Evolutionary conservation across 2,113 vertebrate species (phyloP).

Genomic region (Gopherus evgoodei): DNA sequence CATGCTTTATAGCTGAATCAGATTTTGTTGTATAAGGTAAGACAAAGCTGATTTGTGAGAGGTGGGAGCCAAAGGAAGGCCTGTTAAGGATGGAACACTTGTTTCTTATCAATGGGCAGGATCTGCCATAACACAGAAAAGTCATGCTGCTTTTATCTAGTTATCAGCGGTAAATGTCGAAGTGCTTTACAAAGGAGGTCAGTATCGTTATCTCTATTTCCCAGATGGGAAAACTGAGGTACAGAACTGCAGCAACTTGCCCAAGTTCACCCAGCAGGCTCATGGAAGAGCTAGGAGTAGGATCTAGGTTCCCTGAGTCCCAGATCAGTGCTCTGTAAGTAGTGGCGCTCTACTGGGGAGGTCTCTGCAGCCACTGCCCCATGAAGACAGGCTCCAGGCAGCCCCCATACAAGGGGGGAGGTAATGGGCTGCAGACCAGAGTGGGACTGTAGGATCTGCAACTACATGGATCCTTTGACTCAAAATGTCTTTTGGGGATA

Average conservation of each 20-base stretch:
- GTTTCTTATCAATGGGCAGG: not conserved
- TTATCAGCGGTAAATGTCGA: not conserved
- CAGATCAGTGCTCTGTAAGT: not conserved
- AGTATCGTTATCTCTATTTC: not conserved
- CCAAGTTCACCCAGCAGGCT: not conserved
- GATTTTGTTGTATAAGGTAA: not conserved
- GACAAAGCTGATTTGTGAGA: not conserved
- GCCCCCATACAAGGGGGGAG: not conserved
- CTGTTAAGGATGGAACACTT: not conserved
- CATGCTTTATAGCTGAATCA: rapidly evolving
- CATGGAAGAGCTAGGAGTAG: not conserved
- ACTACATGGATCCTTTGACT: not conserved
- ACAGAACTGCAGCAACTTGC: not conserved
- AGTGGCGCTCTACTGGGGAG: not conserved
- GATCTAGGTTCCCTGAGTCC: not conserved
- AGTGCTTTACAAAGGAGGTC: not conserved
- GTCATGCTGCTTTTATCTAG: no score
- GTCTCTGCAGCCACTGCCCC: not conserved
- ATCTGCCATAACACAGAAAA: not conserved
- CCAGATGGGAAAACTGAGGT: not conserved
- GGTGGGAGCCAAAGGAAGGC: not conserved
- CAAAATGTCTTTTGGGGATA: not conserved
- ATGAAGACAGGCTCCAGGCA: not conserved
- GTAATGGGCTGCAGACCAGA: not conserved
- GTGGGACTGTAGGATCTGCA: not conserved